These are phyloP conservation scores for Lochmaea capreae DNA, from an alignment of 2,888 invertebrate genomes.

Conservation along the genomic window DNA sequence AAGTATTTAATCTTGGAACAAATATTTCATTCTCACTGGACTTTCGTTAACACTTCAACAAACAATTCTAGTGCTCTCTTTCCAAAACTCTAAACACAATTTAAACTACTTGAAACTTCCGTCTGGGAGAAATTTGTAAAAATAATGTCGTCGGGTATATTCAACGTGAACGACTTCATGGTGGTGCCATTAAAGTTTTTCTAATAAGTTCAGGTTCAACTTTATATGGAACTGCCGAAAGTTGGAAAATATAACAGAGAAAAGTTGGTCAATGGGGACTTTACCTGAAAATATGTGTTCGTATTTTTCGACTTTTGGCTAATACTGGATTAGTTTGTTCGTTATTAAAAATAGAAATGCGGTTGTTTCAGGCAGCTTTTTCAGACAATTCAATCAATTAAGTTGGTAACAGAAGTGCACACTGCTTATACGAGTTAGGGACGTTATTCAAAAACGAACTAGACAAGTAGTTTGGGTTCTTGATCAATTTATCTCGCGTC, in stretches of 20 bases:
- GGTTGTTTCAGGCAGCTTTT: neutral
- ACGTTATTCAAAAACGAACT: neutral
- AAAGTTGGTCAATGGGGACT: constrained; percentile 16
- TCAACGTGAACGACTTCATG: constrained; percentile 10
- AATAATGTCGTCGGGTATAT: constrained; percentile 19
- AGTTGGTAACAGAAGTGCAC: neutral
- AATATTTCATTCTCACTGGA: neutral
- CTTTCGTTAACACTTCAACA: neutral
- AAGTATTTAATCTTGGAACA: no score
- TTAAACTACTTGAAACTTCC: constrained; percentile 16
- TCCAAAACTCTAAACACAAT: constrained; percentile 14
- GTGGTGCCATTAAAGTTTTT: constrained; percentile 19
- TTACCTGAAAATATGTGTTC: constrained; percentile 15
- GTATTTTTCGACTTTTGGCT: neutral
- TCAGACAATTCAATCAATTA: neutral
- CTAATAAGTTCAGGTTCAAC: constrained; percentile 12
- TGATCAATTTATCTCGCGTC: no score
- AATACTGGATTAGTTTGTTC: neutral
- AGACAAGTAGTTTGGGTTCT: neutral
- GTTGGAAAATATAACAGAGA: constrained; percentile 14
- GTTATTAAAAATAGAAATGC: neutral
- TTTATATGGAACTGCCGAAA: constrained; percentile 12
- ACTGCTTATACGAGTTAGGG: no score
- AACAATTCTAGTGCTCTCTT: neutral
- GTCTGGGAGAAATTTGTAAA: constrained; percentile 9